phyloP scores from a whole-genome alignment of 1,140 invertebrate genomes.

The Drosophila simulans region DNA sequence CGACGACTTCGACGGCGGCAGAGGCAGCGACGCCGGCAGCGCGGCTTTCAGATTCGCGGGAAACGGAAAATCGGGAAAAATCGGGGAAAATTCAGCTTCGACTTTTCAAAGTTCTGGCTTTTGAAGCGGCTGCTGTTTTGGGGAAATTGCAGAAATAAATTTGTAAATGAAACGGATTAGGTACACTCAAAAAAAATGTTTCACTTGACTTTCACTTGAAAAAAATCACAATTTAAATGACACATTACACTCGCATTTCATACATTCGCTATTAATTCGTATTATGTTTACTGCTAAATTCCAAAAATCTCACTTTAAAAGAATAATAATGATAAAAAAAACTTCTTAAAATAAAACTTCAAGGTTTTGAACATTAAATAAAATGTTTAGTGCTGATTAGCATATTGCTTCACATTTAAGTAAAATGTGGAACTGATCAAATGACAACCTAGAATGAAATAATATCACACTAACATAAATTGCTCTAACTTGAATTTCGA shows the following conservation, averaged over 20 bases:
- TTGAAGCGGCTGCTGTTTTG: conserved; percentile 26
- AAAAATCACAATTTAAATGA: not conserved
- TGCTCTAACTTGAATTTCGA: not conserved
- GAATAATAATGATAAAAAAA: no score
- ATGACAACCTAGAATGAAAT: no score
- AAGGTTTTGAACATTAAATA: no score
- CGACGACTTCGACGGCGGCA: conserved; percentile 28
- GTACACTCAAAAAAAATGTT: not conserved
- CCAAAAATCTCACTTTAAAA: no score
- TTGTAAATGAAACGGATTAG: not conserved
- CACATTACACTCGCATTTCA: not conserved
- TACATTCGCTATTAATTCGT: not conserved
- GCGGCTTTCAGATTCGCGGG: conserved; percentile 29
- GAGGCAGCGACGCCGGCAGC: conserved; percentile 35
- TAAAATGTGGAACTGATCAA: no score
- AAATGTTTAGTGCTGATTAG: no score
- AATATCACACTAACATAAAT: no score
- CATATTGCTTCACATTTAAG: no score
- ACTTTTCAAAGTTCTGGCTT: conserved; percentile 35
- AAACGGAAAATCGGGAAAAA: conserved; percentile 26
- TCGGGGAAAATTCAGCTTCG: conserved; percentile 33
- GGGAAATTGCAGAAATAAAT: conserved; percentile 7
- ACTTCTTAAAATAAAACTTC: no score
- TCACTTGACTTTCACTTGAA: not conserved
- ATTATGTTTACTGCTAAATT: not conserved